A percentile compares a stretch with the other conserved stretches of the same genome.
These are phyloP conservation scores for Nilaparvata lugens DNA, from an alignment of 1,140 invertebrate species.

Conservation along the genomic window DNA sequence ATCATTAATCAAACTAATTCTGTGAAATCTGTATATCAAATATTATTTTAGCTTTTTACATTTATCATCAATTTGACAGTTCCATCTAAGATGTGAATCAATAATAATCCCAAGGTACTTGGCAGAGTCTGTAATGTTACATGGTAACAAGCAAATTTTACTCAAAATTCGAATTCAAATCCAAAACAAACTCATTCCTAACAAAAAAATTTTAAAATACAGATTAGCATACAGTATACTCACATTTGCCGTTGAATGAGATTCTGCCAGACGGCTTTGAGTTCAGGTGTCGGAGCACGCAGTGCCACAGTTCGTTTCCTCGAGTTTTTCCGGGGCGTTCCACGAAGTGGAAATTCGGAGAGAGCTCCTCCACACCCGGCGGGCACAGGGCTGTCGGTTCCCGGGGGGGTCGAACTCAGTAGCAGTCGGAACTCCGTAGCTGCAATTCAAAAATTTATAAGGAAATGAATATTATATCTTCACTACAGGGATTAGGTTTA, in stretches of 20 bases:
- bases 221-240: constrained; percentile 32
- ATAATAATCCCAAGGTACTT: too few relatives aligned
- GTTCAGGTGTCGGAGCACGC: constrained; percentile 65
- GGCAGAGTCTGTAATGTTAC: too few relatives aligned
- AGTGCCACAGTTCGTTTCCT: constrained; percentile 58
- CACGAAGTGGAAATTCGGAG: constrained; percentile 38
- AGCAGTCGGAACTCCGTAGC: constrained; percentile 56
- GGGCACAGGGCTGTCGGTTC: constrained; percentile 48
- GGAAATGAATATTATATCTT: constrained; percentile 3
- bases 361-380: constrained; percentile 43
- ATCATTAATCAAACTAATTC: too few relatives aligned
- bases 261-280: constrained; percentile 83
- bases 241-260: constrained; percentile 79
- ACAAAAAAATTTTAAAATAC: neutral
- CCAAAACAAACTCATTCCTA: neutral
- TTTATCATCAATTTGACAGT: too few relatives aligned
- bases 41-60: too few relatives aligned
- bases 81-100: too few relatives aligned
- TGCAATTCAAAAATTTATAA: constrained; percentile 30
- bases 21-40: too few relatives aligned
- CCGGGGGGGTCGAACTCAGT: constrained; percentile 48
- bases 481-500: too few relatives aligned
- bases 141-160: too few relatives aligned
- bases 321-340: constrained; percentile 47
- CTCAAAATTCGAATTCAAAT: too few relatives aligned